Conservation (phyloP, 1,140 invertebrate genomes). For the Ceratina calcarata region DNA sequence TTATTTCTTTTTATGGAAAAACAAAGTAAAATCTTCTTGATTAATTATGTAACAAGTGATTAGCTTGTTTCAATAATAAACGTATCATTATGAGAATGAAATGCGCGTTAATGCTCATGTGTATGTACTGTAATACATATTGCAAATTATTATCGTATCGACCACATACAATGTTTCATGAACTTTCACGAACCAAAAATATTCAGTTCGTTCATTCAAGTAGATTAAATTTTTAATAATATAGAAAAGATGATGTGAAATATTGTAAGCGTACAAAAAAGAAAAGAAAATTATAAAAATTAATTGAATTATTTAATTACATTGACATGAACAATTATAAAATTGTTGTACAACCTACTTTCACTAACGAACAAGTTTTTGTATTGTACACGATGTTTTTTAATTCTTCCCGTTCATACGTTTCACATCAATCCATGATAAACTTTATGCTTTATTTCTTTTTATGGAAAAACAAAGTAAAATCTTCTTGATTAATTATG, state of each 20-base stretch:
- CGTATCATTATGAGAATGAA: neutral
- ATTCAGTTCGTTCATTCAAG: neutral
- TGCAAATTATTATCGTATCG: conserved; percentile 8
- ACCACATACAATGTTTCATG: neutral
- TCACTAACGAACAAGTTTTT: neutral
- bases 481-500: neutral
- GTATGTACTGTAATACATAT: neutral
- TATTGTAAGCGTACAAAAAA: neutral
- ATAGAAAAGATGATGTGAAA: neutral
- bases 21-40: neutral
- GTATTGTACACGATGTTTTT: neutral
- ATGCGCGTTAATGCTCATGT: neutral
- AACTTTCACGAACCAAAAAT: neutral
- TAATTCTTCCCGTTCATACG: no score
- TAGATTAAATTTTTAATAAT: neutral
- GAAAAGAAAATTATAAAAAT: neutral
- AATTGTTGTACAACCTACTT: neutral
- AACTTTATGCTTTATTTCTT: neutral
- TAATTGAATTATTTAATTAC: no score
- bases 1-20: neutral
- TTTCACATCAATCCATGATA: no score
- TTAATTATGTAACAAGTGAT: neutral
- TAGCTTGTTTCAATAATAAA: neutral
- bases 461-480: neutral
- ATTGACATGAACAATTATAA: no score